Evolutionary conservation across 1,140 invertebrate species (phyloP).

Genomic region (Chionoecetes opilio): DNA sequence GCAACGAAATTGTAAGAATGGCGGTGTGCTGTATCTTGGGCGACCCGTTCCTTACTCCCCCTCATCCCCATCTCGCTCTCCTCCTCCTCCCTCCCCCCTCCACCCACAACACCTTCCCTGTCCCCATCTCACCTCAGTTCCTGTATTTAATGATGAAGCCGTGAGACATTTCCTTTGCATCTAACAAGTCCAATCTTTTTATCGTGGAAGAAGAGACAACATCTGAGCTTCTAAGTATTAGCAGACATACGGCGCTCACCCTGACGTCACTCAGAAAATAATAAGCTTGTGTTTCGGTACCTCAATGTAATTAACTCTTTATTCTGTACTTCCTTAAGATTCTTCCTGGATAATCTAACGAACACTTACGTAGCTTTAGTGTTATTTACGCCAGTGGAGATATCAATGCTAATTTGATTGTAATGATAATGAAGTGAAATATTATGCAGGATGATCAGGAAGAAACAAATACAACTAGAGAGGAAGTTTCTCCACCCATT

Average conservation of each 20-base stretch:
- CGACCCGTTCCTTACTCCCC: slow-evolving; percentile 64
- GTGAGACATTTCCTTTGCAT: slow-evolving; percentile 61
- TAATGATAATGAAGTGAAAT: not conserved
- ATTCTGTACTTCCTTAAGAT: no score
- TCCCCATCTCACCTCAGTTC: slow-evolving; percentile 14
- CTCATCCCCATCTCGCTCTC: not conserved
- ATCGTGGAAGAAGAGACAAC: not conserved
- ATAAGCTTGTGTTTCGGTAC: not conserved
- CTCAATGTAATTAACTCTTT: no score
- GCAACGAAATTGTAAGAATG: not conserved
- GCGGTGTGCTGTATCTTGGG: slow-evolving; percentile 55
- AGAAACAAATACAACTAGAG: not conserved
- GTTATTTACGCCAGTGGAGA: no score
- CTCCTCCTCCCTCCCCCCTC: not conserved
- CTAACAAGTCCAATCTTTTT: not conserved
- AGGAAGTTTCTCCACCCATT: slow-evolving; percentile 10
- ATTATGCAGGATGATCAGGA: not conserved
- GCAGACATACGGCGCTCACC: not conserved
- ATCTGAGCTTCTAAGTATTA: not conserved
- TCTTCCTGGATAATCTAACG: not conserved
- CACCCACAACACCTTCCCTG: not conserved
- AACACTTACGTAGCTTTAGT: not conserved
- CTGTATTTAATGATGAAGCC: slow-evolving; percentile 61
- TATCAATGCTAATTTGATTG: no score
- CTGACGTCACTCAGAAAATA: not conserved